phyloP scores from a whole-genome alignment of 2,888 invertebrate genomes.

The Lamellibrachia satsuma region DNA sequence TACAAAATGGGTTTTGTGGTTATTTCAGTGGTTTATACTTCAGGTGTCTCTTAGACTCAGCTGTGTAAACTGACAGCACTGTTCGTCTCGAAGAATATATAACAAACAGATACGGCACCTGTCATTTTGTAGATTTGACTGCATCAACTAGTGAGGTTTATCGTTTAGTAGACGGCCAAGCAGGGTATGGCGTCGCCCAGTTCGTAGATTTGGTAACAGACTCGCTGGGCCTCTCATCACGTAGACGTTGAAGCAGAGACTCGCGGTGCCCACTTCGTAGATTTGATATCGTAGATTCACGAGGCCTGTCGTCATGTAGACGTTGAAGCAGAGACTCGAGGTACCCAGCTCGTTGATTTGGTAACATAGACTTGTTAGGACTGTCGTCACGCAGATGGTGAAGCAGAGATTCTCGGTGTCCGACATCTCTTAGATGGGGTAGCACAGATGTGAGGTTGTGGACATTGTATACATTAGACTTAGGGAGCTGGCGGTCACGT shows the following conservation, averaged over 20 bases:
- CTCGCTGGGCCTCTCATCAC: neutral
- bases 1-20: too few species aligned
- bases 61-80: neutral
- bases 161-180: neutral
- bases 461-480: neutral
- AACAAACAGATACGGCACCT: conserved; percentile 3
- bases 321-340: neutral
- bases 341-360: neutral
- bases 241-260: neutral
- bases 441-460: neutral
- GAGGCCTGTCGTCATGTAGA: neutral
- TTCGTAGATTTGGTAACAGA: neutral
- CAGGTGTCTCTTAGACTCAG: neutral
- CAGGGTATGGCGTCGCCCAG: neutral
- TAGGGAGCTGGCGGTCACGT: neutral
- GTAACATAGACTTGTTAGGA: neutral
- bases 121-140: neutral
- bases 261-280: neutral
- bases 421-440: neutral
- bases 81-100: neutral
- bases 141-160: neutral
- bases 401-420: neutral
- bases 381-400: neutral
- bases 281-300: neutral
- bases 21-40: neutral